Conservation (phyloP, 30 jellyfish, hydroid and myxozoan species). For the Turritopsis rubra region DNA sequence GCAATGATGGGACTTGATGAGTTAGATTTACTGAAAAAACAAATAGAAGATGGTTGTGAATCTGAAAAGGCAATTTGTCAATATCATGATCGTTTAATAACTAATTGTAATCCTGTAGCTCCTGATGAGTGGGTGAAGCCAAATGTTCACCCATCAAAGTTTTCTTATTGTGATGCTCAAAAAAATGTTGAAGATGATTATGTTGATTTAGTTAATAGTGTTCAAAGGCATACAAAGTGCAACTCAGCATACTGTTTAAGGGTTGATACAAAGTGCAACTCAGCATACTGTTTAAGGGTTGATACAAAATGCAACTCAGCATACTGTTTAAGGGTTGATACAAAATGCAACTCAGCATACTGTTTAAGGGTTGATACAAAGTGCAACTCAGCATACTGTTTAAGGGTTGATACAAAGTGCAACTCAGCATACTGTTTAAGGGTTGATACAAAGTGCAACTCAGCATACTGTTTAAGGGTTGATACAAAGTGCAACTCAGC, state of each 20-base stretch:
- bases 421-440: conserved; percentile 42
- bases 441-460: conserved; percentile 34
- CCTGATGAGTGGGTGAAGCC: conserved; percentile 42
- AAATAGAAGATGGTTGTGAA: conserved; percentile 27
- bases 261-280: conserved; percentile 34
- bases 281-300: conserved; percentile 38
- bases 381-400: conserved; percentile 46
- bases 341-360: conserved; percentile 45
- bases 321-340: no score
- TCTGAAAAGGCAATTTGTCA: conserved; percentile 32
- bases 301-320: conserved; percentile 23
- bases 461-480: conserved; percentile 38
- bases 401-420: conserved; percentile 35
- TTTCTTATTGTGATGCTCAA: conserved; percentile 1
- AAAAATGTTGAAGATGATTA: conserved; percentile 32
- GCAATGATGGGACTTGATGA: conserved; percentile 2
- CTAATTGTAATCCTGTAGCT: conserved; percentile 20
- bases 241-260: conserved; percentile 42
- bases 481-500: conserved; percentile 44
- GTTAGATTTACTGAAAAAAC: not conserved
- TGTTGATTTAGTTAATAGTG: conserved; percentile 33
- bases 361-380: conserved; percentile 32
- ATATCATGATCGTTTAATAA: conserved; percentile 31
- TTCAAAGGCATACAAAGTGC: conserved; percentile 36
- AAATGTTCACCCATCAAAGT: conserved; percentile 39